Percentiles rank a stretch among this genome's conserved stretches.
phyloP scores from a whole-genome alignment of 2,113 vertebrate genomes.

The Indicator maculatus region DNA sequence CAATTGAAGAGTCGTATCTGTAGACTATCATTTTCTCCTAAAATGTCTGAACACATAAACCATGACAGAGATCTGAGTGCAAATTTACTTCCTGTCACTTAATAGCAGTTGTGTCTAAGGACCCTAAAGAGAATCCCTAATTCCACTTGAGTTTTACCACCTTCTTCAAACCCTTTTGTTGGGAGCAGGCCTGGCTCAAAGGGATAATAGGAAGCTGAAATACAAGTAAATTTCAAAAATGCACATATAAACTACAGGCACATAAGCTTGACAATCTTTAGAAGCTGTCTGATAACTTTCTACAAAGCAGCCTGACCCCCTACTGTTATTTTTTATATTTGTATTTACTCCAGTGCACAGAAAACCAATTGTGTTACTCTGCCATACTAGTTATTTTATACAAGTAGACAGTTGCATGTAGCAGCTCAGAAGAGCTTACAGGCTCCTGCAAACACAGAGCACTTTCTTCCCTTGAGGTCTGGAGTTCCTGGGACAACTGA shows the following conservation, averaged over 20 bases:
- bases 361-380: constrained; percentile 9
- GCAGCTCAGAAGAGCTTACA: neutral
- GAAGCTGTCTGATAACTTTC: constrained; percentile 43
- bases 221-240: constrained; percentile 17
- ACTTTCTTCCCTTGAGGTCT: constrained; percentile 4
- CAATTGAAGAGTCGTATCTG: neutral
- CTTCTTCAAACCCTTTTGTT: neutral
- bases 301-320: constrained; percentile 26
- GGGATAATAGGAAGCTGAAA: constrained; percentile 7
- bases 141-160: neutral
- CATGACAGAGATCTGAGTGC: neutral
- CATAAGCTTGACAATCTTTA: constrained; percentile 1
- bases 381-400: constrained; percentile 8
- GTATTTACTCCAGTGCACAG: constrained; percentile 20
- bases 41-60: neutral
- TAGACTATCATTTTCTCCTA: neutral
- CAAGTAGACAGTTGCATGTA: neutral
- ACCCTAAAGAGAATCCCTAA: neutral
- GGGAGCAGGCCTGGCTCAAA: neutral
- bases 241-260: neutral
- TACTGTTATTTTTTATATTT: constrained; percentile 44
- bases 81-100: neutral
- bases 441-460: neutral
- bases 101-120: neutral
- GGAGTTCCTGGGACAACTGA: neutral